Evolutionary conservation across 2,113 vertebrate genomes (phyloP).

Genomic region (Grantiella picta): DNA sequence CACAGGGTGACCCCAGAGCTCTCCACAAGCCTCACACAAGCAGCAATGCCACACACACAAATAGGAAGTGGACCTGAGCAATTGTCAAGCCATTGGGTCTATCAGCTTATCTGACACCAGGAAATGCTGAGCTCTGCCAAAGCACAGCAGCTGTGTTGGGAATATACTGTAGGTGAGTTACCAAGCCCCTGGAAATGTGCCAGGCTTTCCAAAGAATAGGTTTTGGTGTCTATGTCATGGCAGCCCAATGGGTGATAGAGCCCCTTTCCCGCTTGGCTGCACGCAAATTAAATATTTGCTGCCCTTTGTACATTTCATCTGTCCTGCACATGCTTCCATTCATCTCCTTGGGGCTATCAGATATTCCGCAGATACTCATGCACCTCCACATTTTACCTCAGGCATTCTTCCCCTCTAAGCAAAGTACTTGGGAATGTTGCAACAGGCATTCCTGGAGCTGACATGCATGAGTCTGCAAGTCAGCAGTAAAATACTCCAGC

Average conservation of each 20-base stretch:
- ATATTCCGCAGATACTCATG: background rate
- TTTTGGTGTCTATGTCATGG: background rate
- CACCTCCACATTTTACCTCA: background rate
- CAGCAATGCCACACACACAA: fast-evolving
- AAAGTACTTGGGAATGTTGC: background rate
- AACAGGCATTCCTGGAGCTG: background rate
- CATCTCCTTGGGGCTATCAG: background rate
- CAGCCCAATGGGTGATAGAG: background rate
- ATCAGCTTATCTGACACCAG: background rate
- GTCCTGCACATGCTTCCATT: background rate
- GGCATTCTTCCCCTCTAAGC: background rate
- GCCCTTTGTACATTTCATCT: background rate
- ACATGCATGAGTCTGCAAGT: background rate
- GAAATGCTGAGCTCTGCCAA: background rate
- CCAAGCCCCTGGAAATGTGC: background rate
- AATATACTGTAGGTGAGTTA: background rate
- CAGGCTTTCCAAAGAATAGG: background rate
- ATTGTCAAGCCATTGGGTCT: background rate
- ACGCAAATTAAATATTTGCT: background rate
- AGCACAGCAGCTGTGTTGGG: background rate
- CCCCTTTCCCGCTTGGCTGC: background rate
- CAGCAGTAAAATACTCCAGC: background rate
- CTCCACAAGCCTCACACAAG: background rate
- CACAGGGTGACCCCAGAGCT: background rate
- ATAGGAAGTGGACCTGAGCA: background rate